Evolutionary conservation across 2,113 vertebrate species (phyloP).

Genomic region (Oostethus manadensis): DNA sequence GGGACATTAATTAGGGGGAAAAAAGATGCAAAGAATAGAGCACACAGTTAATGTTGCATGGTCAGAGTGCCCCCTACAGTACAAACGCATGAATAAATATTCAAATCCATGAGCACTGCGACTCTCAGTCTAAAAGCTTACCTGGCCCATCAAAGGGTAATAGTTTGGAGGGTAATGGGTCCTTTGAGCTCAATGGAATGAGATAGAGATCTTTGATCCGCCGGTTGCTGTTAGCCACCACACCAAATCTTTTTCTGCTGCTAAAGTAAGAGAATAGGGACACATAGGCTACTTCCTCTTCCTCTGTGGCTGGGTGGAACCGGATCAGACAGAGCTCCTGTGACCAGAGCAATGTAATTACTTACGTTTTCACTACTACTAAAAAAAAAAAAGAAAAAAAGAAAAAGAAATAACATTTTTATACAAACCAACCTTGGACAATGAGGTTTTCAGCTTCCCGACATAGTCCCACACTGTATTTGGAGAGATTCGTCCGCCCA

Average conservation of each 20-base stretch:
- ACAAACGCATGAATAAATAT: conserved; percentile 33
- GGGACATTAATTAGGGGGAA: too few species aligned
- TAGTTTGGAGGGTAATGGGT: conserved; percentile 93
- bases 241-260: conserved; percentile 92
- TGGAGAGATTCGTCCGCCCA: conserved; percentile 91
- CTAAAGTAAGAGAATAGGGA: conserved; percentile 99
- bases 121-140: conserved; percentile 71
- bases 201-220: conserved; percentile 98
- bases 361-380: too few species aligned
- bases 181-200: conserved; percentile 90
- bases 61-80: conserved; percentile 45
- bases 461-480: conserved; percentile 98
- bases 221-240: conserved; percentile 95
- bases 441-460: conserved; percentile 92
- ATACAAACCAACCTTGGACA: conserved; percentile 84
- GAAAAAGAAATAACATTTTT: not conserved
- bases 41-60: too few species aligned
- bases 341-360: conserved; percentile 17
- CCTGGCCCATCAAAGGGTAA: conserved; percentile 99
- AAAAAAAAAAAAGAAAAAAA: too few species aligned
- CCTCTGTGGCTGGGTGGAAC: conserved; percentile 96
- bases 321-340: conserved; percentile 96
- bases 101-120: not conserved
- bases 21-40: too few species aligned
- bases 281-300: conserved; percentile 95